Conservation (phyloP, 2,113 vertebrate species). For the Thymallus thymallus region DNA sequence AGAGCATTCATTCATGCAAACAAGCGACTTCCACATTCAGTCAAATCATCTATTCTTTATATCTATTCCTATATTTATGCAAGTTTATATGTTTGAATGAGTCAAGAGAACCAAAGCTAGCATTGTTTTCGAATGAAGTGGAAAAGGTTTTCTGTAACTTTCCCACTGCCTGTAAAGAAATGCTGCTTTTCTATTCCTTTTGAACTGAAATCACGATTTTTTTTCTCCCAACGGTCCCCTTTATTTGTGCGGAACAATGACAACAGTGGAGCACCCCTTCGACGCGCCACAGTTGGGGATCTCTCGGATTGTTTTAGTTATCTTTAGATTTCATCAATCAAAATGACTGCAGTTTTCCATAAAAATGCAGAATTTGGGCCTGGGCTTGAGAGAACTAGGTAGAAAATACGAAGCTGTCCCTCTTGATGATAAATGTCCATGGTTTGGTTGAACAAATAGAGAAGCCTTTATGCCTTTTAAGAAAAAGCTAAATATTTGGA, state of each 20-base stretch:
- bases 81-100: slow-evolving; percentile 60
- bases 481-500: slow-evolving; percentile 15
- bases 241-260: slow-evolving; percentile 89
- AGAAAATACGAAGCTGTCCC: slow-evolving; percentile 98
- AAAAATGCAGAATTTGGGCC: slow-evolving; percentile 99
- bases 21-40: slow-evolving; percentile 54
- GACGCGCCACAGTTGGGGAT: slow-evolving; percentile 98
- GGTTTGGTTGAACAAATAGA: slow-evolving; percentile 86
- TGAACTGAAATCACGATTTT: slow-evolving; percentile 92
- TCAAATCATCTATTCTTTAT: slow-evolving; percentile 65
- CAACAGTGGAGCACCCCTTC: slow-evolving; percentile 96
- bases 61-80: slow-evolving; percentile 46
- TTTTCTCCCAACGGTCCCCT: slow-evolving; percentile 88
- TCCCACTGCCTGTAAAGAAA: slow-evolving; percentile 93
- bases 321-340: slow-evolving; percentile 99
- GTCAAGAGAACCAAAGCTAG: slow-evolving; percentile 70
- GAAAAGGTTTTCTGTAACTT: slow-evolving; percentile 85
- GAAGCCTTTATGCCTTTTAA: too few relatives aligned
- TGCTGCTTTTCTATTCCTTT: slow-evolving; percentile 74
- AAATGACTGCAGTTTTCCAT: slow-evolving; percentile 99
- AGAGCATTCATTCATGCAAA: slow-evolving; percentile 20
- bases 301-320: slow-evolving; percentile 96
- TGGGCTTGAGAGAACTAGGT: slow-evolving; percentile 96
- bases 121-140: slow-evolving; percentile 81
- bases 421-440: slow-evolving; percentile 99